Base-by-base conservation (phyloP, 2,888 invertebrate species). In the Autographa gamma region DNA sequence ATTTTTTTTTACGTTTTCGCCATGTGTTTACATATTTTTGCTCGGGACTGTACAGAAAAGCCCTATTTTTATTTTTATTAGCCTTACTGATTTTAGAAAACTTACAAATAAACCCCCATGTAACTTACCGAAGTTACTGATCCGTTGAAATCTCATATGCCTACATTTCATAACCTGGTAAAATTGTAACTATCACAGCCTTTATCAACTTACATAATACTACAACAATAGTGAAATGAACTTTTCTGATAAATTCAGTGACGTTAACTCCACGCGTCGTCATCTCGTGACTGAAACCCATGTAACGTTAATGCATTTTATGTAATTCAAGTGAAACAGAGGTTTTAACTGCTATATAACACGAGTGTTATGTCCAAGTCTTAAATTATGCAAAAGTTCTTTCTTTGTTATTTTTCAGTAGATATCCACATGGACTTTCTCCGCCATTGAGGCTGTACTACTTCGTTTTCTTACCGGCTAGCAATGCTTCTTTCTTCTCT, bases 301-400 rank as follows among this genome's bases (percentile, higher is more conserved):
- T 63, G 25, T 63, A 65, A 9, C 38, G 38, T 59, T 43, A 25
- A 54, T 14, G 16, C 52, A 25, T 9, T 67, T 67, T 73, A 67
- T 65, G 19, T 62, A 77, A 77, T 64, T 48, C 18, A 18, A 11
- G 25, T 25, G 52, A 66, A 62, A 64, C 66, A 62, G 38, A 62
- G 32, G 60, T 63, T 34, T 62, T 75, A 71, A 71, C 71, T 56
- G 32, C 64, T 43, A 18, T 14, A 19, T 0, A 0, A 0, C 72
- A 76, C 58, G 61, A 64, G 14, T 64, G 65, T 76, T 76, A 73
- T 66, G 41, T 68, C n/a, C n/a, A n/a, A n/a, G n/a, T n/a, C n/a
- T n/a, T n/a, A n/a, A n/a, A n/a, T n/a, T n/a, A n/a, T n/a, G n/a
- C n/a, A n/a, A n/a, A n/a, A n/a, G n/a, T n/a, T 34, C n/a, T 54